phyloP scores from a whole-genome alignment of 2,113 vertebrate species.

The Gnathonemus longibarbis region DNA sequence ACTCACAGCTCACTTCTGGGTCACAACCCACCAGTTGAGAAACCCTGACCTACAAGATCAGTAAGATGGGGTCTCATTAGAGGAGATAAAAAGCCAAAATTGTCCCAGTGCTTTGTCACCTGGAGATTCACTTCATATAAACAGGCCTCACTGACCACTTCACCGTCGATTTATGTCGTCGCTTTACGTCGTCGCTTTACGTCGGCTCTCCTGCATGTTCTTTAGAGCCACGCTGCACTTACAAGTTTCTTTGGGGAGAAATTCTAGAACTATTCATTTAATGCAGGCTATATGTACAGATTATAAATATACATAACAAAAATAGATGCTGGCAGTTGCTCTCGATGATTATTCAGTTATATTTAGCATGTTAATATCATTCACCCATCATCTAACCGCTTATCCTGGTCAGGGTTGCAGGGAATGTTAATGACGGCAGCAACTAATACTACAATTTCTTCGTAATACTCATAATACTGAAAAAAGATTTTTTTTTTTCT shows the following conservation, averaged over 20 bases:
- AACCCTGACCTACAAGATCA: not conserved
- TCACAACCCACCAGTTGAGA: not conserved
- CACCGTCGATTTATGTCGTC: slow-evolving; percentile 13
- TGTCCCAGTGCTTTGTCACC: slow-evolving; percentile 25
- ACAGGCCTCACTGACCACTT: slow-evolving; percentile 30
- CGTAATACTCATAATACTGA: slow-evolving; percentile 17
- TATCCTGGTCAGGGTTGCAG: not conserved
- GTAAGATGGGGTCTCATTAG: not conserved
- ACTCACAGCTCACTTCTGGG: not conserved
- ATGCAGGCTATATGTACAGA: not conserved
- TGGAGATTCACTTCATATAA: slow-evolving; percentile 39
- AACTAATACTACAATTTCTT: slow-evolving; percentile 25
- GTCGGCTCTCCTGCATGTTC: not conserved
- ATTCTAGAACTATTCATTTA: not conserved
- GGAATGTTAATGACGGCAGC: not conserved
- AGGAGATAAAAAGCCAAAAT: not conserved
- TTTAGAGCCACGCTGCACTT: slow-evolving; percentile 38
- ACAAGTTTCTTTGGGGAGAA: not conserved
- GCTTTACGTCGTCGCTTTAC: not conserved
- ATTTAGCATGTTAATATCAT: slow-evolving; percentile 8
- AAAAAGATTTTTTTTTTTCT: not conserved
- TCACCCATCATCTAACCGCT: not conserved
- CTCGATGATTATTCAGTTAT: slow-evolving; percentile 4
- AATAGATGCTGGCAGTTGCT: slow-evolving; percentile 9
- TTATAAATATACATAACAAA: slow-evolving; percentile 15